phyloP scores from a whole-genome alignment of 2,888 invertebrate species.

The Deroplatys truncata region DNA sequence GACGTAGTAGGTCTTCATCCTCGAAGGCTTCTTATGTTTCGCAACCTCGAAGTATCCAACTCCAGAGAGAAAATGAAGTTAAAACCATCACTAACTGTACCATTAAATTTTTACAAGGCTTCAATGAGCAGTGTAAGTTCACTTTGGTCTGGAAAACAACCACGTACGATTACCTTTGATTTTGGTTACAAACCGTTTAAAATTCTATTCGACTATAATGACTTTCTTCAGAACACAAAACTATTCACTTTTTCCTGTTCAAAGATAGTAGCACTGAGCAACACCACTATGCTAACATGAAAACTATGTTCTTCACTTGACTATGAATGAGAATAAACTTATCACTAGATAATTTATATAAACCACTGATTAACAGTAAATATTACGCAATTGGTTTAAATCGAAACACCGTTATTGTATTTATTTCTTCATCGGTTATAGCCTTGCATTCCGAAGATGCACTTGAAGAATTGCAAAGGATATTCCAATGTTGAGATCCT shows the following conservation, averaged over 20 bases:
- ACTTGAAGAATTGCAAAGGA: neutral
- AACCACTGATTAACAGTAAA: neutral
- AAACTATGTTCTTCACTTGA: neutral
- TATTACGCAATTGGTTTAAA: too few species aligned
- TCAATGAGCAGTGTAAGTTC: neutral
- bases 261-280: neutral
- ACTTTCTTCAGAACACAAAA: neutral
- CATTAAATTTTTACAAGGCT: too few species aligned
- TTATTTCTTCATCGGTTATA: neutral
- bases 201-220: too few species aligned
- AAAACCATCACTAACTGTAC: neutral
- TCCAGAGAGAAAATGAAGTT: neutral
- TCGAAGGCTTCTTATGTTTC: neutral
- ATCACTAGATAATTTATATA: neutral
- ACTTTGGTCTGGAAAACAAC: too few species aligned
- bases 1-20: neutral
- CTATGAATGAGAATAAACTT: neutral
- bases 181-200: too few species aligned
- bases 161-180: too few species aligned
- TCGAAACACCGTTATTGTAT: neutral
- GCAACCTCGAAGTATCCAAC: neutral
- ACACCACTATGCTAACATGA: neutral
- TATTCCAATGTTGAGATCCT: neutral
- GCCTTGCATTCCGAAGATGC: neutral
- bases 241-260: neutral